Base-by-base conservation (phyloP, 2,888 invertebrate genomes). In the Noctua fimbriata region DNA sequence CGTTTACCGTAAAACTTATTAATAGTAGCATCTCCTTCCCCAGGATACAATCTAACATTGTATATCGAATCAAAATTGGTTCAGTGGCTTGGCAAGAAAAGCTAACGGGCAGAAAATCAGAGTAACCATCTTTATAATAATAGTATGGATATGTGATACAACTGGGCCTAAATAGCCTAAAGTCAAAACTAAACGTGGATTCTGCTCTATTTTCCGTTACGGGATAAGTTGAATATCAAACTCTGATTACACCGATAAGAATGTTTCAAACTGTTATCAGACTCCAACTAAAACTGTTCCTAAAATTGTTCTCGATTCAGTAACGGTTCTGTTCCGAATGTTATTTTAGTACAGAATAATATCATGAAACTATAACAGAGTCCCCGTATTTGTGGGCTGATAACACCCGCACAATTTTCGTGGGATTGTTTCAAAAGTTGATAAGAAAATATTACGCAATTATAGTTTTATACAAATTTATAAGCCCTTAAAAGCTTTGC, bases 341-440 rank as follows among this genome's bases (percentile, higher is more conserved):
- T 76, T 83, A 76, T 77, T 83, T 60, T 69, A 76, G 73, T 74
- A 65, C 73, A 72, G 18, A 86, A 74, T 74, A 71, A 60, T 52
- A 71, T 73, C 36, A 63, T 83, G 28, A 58, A 78, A 80, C 73
- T 80, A n/a, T 73, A 76, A 86, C 75, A 79, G 44, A 76, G 75
- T 16, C 73, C 87, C 78, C 86, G 67, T 86, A 81, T 82, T 73
- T 63, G 66, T 60, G 41, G 49, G 49, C 32, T 63, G 88, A 87
- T 87, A 87, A 86, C 1, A 69, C 83, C 86, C 86, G 79, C 73
- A 81, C 21, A 63, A n/a, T 79, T 69, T 71, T 65, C 60, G 32
- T 28, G 14, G 66, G 52, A 63, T 36, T 79, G 72, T 87, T 73
- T 44, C 24, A 49, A 14, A 49, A 69, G 41, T 52, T 70, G 71